A percentile compares a stretch with the other conserved stretches of the same genome.
phyloP scores from a whole-genome alignment of 2,113 vertebrate species.

The Trogon melanurus region DNA sequence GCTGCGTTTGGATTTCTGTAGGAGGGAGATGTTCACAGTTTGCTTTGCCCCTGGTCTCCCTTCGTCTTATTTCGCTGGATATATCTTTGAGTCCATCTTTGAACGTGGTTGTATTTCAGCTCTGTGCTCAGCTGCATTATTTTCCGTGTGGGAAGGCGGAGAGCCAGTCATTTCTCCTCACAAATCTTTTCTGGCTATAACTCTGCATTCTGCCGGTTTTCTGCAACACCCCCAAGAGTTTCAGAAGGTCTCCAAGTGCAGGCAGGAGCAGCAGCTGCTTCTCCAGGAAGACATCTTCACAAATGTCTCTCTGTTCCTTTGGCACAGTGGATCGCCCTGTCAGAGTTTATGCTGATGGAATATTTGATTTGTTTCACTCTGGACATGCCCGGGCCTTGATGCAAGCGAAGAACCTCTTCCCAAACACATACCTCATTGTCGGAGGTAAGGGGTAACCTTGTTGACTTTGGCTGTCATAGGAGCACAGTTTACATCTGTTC shows the following conservation, averaged over 20 bases:
- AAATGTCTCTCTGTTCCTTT: constrained; percentile 31
- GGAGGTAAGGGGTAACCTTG: constrained; percentile 84
- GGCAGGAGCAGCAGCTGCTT: not conserved
- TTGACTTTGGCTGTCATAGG: not conserved
- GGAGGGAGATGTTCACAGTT: not conserved
- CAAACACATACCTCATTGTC: constrained; percentile 97
- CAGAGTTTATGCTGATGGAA: constrained; percentile 96
- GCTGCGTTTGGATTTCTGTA: not conserved
- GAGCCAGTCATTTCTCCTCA: not conserved
- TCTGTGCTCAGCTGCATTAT: not conserved
- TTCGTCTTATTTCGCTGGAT: not conserved
- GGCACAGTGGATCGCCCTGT: constrained; percentile 87
- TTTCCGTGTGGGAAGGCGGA: not conserved
- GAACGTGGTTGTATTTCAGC: not conserved
- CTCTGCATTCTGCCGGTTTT: not conserved
- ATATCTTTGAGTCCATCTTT: not conserved
- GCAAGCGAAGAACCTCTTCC: constrained; percentile 98
- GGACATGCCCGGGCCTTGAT: constrained; percentile 97
- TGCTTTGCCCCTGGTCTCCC: not conserved
- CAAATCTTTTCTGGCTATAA: not conserved
- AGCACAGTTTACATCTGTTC: not conserved
- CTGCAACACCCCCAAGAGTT: not conserved
- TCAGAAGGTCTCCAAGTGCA: not conserved
- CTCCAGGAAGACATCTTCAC: not conserved
- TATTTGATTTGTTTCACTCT: constrained; percentile 98